phyloP scores from a whole-genome alignment of 1,140 invertebrate species.

The Sarcophaga peregrina region DNA sequence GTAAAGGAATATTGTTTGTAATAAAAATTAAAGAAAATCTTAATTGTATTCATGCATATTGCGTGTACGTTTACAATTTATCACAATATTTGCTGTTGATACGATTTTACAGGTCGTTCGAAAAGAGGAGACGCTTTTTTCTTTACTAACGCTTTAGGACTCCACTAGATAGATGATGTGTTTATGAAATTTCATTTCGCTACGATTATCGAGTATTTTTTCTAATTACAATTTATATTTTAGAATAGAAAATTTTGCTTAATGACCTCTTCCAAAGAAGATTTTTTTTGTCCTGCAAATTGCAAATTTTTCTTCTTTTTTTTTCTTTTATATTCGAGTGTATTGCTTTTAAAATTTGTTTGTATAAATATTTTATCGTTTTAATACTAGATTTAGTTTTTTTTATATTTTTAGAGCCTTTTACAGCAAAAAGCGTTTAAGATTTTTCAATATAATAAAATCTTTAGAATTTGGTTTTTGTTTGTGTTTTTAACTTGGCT shows the following conservation, averaged over 20 bases:
- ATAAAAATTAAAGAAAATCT: too few species aligned
- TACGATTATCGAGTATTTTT: neutral
- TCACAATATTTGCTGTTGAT: constrained; percentile 40
- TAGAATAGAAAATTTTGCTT: too few species aligned
- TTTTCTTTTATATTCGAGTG: neutral
- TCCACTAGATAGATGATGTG: too few species aligned
- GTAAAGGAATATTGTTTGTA: too few species aligned
- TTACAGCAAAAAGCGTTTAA: constrained; percentile 18
- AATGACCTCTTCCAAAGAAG: too few species aligned
- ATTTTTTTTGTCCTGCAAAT: too few species aligned
- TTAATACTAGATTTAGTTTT: neutral
- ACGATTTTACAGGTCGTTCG: neutral
- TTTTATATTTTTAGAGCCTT: constrained; percentile 26
- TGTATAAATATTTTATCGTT: constrained; percentile 14
- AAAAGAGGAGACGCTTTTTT: neutral
- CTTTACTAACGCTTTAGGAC: neutral
- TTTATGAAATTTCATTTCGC: neutral
- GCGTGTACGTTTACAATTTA: constrained; percentile 23
- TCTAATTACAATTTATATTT: neutral
- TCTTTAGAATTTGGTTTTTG: neutral
- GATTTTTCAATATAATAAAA: neutral
- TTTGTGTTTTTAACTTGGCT: neutral
- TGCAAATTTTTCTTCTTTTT: too few species aligned
- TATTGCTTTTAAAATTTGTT: constrained; percentile 18
- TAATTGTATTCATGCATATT: neutral